Base-by-base conservation (phyloP, 2,113 vertebrate genomes). In the Gymnogyps californianus region DNA sequence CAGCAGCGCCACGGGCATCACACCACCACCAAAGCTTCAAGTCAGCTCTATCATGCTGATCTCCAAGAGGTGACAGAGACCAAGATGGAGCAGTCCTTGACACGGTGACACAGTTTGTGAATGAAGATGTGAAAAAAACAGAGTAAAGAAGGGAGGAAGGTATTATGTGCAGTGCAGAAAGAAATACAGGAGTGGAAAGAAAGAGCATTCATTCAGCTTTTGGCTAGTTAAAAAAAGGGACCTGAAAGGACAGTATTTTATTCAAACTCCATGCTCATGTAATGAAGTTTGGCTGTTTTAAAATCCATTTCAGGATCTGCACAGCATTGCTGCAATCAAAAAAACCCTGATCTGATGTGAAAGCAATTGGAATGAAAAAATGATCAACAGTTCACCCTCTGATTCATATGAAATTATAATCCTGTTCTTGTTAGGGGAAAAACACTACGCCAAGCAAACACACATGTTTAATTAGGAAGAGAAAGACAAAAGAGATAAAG, bases 1-100 rank as follows among this genome's bases (percentile, higher is more conserved):
- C 51, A 57, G 11, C 44, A 65, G 14, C 0, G 2, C 31, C 46
- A 16, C 0, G 1, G 52, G 17, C 64, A 83, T 26, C 40, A 19
- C 38, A 46, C 10, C 40, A 13, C 11, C n/a, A 52, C 13, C 54
- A 64, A 46, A 72, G 61, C 25, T n/a, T 28, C 40, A 10, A 47
- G 62, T 36, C 40, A 66, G 52, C 47, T 46, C 54, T 15, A 13
- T 21, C 52, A 64, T 3, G 1, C 8, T 42, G 13, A 46, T 47
- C 49, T 67, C 38, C 54, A 46, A 22, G 14, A 72, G 57, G 46
- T 62, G 71, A 54, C 31, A 32, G 65, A 57, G 61, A 78, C 52
- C 40, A 44, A 49, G 54, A 51, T 13, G 24, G 36, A 79, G 13
- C 29, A 89, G 29, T n/a, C 38, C 46, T 52, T 58, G 81, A 46